Percentiles rank a stretch among this genome's conserved stretches.
These are phyloP conservation scores for Rhynchopsitta pachyrhyncha DNA, from an alignment of 2,113 vertebrate species.

Conservation along the genomic window DNA sequence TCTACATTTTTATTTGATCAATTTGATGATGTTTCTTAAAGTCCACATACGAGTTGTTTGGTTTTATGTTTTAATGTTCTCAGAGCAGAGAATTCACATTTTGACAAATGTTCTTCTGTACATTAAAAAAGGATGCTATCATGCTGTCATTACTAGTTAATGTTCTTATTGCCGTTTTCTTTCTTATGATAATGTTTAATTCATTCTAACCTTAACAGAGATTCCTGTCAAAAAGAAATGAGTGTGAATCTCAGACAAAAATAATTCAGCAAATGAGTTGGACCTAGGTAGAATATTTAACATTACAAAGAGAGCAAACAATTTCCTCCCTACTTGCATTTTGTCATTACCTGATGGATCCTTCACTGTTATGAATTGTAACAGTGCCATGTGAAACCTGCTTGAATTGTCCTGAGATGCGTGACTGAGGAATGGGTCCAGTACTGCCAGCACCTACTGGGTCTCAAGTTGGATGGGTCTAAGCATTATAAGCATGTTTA, in stretches of 20 bases:
- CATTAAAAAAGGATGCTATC: neutral
- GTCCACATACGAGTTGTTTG: neutral
- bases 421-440: neutral
- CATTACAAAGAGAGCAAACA: neutral
- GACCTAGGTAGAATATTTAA: neutral
- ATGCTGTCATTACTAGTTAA: conserved; percentile 6
- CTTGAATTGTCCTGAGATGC: neutral
- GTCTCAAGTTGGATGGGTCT: neutral
- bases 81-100: neutral
- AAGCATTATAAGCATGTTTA: neutral
- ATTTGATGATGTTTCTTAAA: neutral
- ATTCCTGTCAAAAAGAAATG: neutral
- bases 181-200: conserved; percentile 37
- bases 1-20: conserved; percentile 3
- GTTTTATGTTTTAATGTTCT: conserved; percentile 5
- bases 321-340: neutral
- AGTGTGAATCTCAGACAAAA: neutral
- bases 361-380: neutral
- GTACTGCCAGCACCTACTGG: neutral
- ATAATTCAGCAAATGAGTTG: neutral
- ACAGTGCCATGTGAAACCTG: neutral
- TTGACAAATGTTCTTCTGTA: neutral
- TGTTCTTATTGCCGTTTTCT: neutral
- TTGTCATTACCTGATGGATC: neutral
- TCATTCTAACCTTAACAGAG: conserved; percentile 12